These are phyloP conservation scores for Pseudorhiza aurosa DNA, from an alignment of 30 jellyfish, hydroid and myxozoan genomes.

Conservation along the genomic window DNA sequence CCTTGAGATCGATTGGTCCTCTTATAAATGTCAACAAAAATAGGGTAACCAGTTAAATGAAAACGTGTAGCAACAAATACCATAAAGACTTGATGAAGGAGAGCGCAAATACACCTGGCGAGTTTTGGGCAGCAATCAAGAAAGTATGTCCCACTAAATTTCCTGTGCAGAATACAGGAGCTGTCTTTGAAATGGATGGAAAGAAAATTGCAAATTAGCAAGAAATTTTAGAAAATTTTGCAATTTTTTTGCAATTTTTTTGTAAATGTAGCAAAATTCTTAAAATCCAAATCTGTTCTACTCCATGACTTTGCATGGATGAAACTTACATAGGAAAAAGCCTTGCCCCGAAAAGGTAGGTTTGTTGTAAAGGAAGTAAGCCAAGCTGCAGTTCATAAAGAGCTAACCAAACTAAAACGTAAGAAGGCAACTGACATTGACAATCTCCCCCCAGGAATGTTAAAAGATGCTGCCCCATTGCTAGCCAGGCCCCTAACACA, in stretches of 20 bases:
- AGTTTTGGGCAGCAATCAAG: slow-evolving; percentile 49
- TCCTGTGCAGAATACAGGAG: slow-evolving; percentile 33
- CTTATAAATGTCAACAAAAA: slow-evolving; percentile 21
- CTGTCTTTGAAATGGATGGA: slow-evolving; percentile 14
- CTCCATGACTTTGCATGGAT: slow-evolving; percentile 31
- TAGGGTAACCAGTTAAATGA: slow-evolving; percentile 6
- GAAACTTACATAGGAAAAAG: not conserved
- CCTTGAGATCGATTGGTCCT: slow-evolving; percentile 18
- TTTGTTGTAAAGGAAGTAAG: slow-evolving; percentile 5
- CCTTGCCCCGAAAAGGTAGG: slow-evolving; percentile 1
- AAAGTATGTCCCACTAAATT: not conserved
- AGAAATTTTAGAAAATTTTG: slow-evolving; percentile 23
- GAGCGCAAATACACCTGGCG: slow-evolving; percentile 16
- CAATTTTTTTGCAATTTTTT: too few relatives aligned
- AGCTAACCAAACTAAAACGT: slow-evolving; percentile 26
- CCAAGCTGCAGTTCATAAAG: slow-evolving; percentile 20
- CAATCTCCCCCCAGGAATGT: slow-evolving; percentile 41
- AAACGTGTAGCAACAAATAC: not conserved
- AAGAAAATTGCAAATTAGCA: slow-evolving; percentile 19
- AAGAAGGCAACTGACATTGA: slow-evolving; percentile 39
- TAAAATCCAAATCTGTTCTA: slow-evolving; percentile 18
- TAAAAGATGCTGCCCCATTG: slow-evolving; percentile 31
- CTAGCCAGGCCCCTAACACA: slow-evolving; percentile 33
- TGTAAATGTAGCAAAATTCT: slow-evolving; percentile 30
- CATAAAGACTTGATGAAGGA: slow-evolving; percentile 21